Conservation (phyloP, 92 coral and sea anemone species). For the Palythoa grandis region DNA sequence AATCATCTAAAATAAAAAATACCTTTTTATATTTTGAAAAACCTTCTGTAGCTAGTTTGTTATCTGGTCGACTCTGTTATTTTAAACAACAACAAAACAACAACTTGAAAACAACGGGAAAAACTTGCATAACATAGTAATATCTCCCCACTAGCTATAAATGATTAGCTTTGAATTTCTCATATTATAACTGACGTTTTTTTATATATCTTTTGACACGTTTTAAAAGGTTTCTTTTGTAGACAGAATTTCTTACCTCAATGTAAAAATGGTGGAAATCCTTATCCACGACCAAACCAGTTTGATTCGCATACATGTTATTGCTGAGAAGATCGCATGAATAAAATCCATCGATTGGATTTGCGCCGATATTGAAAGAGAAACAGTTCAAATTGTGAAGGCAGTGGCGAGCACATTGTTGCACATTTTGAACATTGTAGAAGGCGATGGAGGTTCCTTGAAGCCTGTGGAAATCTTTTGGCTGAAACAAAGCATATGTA, state of each 20-base stretch:
- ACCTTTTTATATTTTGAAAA: no score
- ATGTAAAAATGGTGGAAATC: neutral
- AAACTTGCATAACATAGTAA: no score
- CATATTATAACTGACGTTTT: no score
- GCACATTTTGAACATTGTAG: neutral
- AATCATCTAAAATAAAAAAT: no score
- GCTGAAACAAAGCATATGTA: neutral
- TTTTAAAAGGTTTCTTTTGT: no score
- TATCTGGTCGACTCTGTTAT: no score
- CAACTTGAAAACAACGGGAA: no score
- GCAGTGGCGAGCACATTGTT: neutral
- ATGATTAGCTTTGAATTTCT: no score
- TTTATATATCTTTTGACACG: no score
- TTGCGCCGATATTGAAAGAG: neutral
- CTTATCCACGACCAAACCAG: neutral
- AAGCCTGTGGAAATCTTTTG: neutral
- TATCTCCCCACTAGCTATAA: no score
- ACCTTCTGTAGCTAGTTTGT: no score
- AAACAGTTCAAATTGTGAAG: neutral
- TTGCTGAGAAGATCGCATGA: neutral
- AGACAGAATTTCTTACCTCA: neutral
- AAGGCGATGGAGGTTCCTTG: neutral
- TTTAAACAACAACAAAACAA: no score
- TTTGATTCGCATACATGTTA: neutral
- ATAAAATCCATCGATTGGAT: neutral